A percentile compares a stretch with the other conserved stretches of the same genome.
Evolutionary conservation across 2,113 vertebrate species (phyloP).

Genomic region (Isichthys henryi): DNA sequence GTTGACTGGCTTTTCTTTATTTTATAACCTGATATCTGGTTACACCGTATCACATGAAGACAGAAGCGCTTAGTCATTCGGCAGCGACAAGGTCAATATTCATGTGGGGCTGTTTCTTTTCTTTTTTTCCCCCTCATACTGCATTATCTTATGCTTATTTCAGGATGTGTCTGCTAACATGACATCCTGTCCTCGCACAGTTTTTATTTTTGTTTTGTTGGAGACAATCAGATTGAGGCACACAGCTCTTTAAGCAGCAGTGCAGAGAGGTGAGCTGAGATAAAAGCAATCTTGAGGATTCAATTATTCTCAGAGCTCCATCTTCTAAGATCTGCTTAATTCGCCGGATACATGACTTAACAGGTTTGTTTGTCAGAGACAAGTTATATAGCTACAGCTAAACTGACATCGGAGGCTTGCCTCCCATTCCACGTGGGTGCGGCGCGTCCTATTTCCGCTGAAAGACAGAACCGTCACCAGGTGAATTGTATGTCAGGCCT

Average conservation of each 20-base stretch:
- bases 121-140: background rate
- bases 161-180: background rate
- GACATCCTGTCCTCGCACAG: background rate
- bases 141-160: background rate
- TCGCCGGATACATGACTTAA: background rate
- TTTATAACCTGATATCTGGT: background rate
- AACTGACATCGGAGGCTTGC: background rate
- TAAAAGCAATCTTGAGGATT: background rate
- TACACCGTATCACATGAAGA: background rate
- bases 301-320: background rate
- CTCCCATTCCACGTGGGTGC: background rate
- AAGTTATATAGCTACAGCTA: background rate
- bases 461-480: background rate
- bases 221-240: background rate
- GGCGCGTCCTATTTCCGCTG: background rate
- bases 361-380: background rate
- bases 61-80: background rate
- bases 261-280: background rate
- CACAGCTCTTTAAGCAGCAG: background rate
- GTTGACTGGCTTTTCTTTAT: background rate
- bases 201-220: background rate
- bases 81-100: background rate
- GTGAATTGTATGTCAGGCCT: background rate
- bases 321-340: background rate
- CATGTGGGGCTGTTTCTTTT: background rate